Conservation (phyloP, 2,113 vertebrate species). For the Cryptoleucopteryx plumbea region DNA sequence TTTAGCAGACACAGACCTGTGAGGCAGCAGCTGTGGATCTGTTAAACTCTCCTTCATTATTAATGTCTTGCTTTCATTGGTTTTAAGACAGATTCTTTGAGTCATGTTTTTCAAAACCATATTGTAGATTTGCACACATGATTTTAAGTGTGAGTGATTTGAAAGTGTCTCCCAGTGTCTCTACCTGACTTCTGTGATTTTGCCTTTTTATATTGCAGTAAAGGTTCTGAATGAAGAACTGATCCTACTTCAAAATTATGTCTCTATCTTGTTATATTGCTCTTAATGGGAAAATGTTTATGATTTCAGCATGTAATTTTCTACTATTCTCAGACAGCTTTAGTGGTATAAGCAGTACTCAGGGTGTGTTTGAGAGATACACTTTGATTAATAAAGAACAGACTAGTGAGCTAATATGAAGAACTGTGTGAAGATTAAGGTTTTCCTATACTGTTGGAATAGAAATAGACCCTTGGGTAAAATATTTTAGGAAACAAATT, state of each 20-base stretch:
- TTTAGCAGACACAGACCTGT: conserved; percentile 1
- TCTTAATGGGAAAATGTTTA: not conserved
- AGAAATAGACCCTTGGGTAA: not conserved
- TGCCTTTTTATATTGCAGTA: not conserved
- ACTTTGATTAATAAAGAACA: not conserved
- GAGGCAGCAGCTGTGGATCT: not conserved
- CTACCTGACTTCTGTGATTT: not conserved
- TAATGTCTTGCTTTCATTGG: not conserved
- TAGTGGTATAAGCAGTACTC: not conserved
- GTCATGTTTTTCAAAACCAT: not conserved
- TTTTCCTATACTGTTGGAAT: conserved; percentile 11
- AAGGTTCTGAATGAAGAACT: not conserved
- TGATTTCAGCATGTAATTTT: not conserved
- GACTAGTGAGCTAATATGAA: not conserved
- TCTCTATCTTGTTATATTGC: not conserved
- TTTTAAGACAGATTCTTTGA: not conserved
- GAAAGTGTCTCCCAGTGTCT: not conserved
- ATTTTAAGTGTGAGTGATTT: not conserved
- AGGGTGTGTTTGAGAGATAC: not conserved
- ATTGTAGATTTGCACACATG: not conserved
- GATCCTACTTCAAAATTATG: not conserved
- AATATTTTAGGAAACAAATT: conserved; percentile 43
- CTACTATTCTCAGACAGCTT: not conserved
- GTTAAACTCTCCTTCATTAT: not conserved
- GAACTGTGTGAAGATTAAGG: not conserved